phyloP scores from a whole-genome alignment of 2,888 invertebrate species.

The Megaustenia siamemsis region DNA sequence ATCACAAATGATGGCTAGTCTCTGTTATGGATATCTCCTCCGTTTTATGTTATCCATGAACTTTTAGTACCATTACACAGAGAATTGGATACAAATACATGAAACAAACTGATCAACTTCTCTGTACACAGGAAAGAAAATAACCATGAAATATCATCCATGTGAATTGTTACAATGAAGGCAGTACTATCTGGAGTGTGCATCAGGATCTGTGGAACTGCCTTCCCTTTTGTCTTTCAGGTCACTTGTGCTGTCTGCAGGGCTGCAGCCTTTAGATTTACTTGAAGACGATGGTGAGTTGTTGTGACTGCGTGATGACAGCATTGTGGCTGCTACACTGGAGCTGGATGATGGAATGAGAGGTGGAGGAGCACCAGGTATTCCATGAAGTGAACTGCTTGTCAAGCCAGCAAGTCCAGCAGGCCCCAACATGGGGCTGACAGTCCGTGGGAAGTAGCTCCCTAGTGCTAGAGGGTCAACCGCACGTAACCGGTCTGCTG shows the following conservation, averaged over 20 bases:
- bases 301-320: constrained; percentile 64
- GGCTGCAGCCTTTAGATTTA: constrained; percentile 70
- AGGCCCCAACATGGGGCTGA: constrained; percentile 71
- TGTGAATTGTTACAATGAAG: too few species aligned
- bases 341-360: constrained; percentile 72
- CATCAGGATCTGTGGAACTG: constrained; percentile 71
- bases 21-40: too few species aligned
- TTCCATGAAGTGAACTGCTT: constrained; percentile 69
- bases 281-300: constrained; percentile 66
- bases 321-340: constrained; percentile 27
- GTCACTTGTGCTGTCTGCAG: constrained; percentile 69
- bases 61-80: too few species aligned
- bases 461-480: constrained; percentile 48
- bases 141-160: neutral
- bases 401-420: constrained; percentile 58
- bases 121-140: neutral
- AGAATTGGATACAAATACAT: too few species aligned
- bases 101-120: too few species aligned
- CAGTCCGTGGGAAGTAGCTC: constrained; percentile 64
- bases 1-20: too few species aligned
- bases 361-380: constrained; percentile 71
- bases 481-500: constrained; percentile 47
- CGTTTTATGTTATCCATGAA: too few species aligned
- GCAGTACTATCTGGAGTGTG: constrained; percentile 62
- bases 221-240: constrained; percentile 68